phyloP scores from a whole-genome alignment of 2,113 vertebrate genomes.

The Callipepla californica region DNA sequence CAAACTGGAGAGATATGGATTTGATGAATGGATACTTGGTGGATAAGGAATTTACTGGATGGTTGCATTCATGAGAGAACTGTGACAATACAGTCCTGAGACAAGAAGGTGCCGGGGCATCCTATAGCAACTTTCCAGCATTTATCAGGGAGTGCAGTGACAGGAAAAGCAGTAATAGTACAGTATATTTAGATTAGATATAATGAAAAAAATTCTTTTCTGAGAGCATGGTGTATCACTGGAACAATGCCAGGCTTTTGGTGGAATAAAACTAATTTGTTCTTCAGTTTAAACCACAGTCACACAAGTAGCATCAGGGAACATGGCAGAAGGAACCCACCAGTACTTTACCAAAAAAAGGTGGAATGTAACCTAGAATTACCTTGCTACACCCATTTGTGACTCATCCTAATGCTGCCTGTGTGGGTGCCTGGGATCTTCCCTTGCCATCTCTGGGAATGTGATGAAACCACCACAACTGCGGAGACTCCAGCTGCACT shows the following conservation, averaged over 20 bases:
- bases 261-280: not conserved
- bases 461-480: not conserved
- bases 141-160: not conserved
- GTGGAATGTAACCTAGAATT: not conserved
- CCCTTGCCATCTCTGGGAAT: not conserved
- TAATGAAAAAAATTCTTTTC: not conserved
- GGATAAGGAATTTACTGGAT: not conserved
- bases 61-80: not conserved
- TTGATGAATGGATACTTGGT: not conserved
- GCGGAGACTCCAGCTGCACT: not conserved
- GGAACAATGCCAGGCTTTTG: not conserved
- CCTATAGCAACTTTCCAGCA: not conserved
- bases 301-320: not conserved
- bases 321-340: not conserved
- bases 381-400: not conserved
- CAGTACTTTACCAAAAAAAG: not conserved
- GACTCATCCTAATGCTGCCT: fast-evolving
- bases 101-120: not conserved
- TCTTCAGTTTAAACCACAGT: not conserved
- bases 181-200: not conserved
- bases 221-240: not conserved
- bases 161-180: not conserved
- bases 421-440: not conserved
- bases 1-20: not conserved
- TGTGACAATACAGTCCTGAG: not conserved